A percentile compares a stretch with the other conserved stretches of the same genome.
These are phyloP conservation scores for Busseola fusca DNA, from an alignment of 2,888 invertebrate species.

Conservation along the genomic window DNA sequence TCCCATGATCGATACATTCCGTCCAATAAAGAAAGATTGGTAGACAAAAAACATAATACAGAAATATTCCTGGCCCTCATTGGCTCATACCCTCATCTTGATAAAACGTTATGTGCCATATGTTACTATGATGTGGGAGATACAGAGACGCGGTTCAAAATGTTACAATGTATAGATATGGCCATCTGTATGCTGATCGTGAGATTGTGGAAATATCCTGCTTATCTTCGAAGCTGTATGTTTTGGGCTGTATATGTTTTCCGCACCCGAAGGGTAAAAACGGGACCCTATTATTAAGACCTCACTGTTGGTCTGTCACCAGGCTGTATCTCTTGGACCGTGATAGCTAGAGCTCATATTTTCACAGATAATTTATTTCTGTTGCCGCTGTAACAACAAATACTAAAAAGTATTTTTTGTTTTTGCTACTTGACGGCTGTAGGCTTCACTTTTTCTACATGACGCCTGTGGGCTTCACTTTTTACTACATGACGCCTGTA, in stretches of 20 bases:
- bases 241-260: neutral
- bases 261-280: too few species aligned
- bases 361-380: too few species aligned
- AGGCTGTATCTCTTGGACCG: too few species aligned
- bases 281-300: too few species aligned
- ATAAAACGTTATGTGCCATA: slow-evolving; percentile 57
- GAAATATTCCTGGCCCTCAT: slow-evolving; percentile 38
- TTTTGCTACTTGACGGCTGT: too few species aligned
- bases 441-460: too few species aligned
- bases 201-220: slow-evolving; percentile 24
- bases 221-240: slow-evolving; percentile 43
- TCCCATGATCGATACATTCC: slow-evolving; percentile 23
- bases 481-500: neutral
- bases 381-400: too few species aligned
- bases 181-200: slow-evolving; percentile 51
- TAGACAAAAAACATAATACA: slow-evolving; percentile 39
- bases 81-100: slow-evolving; percentile 56
- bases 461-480: too few species aligned
- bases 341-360: too few species aligned
- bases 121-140: slow-evolving; percentile 55
- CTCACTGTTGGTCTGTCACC: too few species aligned
- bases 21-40: slow-evolving; percentile 48
- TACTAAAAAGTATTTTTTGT: too few species aligned
- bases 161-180: slow-evolving; percentile 27
- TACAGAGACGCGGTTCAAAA: slow-evolving; percentile 40